Evolutionary conservation across 2,113 vertebrate species (phyloP).

Genomic region (human): GRCh38 chr1:2907501-2908000

Average conservation of each 20-base stretch:
- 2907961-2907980: accelerated
- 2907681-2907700: neutral
- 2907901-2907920: no score
- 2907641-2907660: accelerated
- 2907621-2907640: neutral
- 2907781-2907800: neutral
- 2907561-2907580: neutral
- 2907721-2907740: accelerated
- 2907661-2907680: accelerated
- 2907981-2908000: neutral
- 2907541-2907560: conserved; percentile 58
- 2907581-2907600: neutral
- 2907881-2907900: no score
- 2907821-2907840: accelerated
- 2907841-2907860: neutral
- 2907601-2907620: neutral
- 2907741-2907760: neutral
- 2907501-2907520: conserved; percentile 72
- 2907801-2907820: no score
- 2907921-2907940: accelerated
- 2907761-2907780: neutral
- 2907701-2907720: neutral
- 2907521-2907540: conserved; percentile 65
- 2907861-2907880: neutral
- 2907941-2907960: neutral